Conservation (phyloP, 2,797 vertebrate species). For the Heteromormyrus szaboi region DNA sequence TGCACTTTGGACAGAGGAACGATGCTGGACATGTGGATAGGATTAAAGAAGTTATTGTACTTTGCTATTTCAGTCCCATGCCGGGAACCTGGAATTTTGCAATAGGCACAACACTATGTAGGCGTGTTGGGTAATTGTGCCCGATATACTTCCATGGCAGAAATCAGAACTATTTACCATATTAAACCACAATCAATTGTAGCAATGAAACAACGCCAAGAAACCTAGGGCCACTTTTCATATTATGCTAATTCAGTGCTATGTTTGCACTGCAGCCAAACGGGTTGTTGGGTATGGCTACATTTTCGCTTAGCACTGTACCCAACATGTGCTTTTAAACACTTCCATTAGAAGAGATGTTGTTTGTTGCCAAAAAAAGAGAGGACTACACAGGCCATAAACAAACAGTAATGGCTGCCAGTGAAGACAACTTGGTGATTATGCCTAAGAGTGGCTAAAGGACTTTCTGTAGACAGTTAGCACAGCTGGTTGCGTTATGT, state of each 20-base stretch:
- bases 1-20: not conserved
- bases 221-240: not conserved
- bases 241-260: not conserved
- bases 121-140: not conserved
- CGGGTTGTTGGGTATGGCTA: not conserved
- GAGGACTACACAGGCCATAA: not conserved
- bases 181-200: not conserved
- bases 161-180: not conserved
- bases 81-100: not conserved
- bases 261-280: not conserved
- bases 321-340: not conserved
- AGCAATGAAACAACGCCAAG: not conserved
- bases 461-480: not conserved
- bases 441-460: not conserved
- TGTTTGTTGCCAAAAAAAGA: not conserved
- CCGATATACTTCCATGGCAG: not conserved
- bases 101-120: not conserved
- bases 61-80: not conserved
- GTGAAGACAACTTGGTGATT: not conserved
- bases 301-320: not conserved
- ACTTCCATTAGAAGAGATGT: not conserved
- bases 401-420: not conserved
- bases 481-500: not conserved
- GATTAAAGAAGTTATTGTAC: constrained; percentile 9
- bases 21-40: not conserved